Percentiles rank a stretch among this genome's conserved stretches.
phyloP scores from a whole-genome alignment of 2,113 vertebrate genomes.

The Chloropsis cyanopogon region DNA sequence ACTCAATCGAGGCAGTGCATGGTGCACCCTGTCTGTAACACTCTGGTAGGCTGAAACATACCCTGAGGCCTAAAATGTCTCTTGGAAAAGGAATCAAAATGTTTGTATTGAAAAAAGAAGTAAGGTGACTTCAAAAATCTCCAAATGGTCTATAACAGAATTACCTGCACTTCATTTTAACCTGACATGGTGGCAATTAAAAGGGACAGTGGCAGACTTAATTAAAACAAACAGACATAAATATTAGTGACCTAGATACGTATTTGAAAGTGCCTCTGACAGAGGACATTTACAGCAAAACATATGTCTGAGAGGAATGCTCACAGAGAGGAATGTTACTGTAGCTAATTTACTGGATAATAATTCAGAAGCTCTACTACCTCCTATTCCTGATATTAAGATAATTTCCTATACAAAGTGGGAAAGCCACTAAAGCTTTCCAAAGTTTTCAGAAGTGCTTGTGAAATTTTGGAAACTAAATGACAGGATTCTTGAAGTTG shows the following conservation, averaged over 20 bases:
- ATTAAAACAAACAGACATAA: neutral
- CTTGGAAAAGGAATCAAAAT: conserved; percentile 21
- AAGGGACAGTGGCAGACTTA: neutral
- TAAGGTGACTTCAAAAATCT: neutral
- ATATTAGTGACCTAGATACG: neutral
- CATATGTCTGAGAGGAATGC: neutral
- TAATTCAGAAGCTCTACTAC: neutral
- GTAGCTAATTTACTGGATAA: neutral
- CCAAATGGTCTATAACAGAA: neutral
- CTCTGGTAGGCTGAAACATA: conserved; percentile 67
- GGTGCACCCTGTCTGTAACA: conserved; percentile 67
- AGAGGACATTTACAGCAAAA: neutral
- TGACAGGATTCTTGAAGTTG: neutral
- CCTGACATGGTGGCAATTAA: no score
- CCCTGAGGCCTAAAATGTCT: conserved; percentile 72
- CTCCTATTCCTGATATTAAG: neutral
- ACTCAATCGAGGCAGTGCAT: conserved; percentile 60
- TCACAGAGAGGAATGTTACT: neutral
- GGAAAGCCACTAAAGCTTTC: neutral
- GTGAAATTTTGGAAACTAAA: neutral
- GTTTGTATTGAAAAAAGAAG: neutral
- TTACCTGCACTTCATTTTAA: neutral
- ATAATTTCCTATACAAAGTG: neutral
- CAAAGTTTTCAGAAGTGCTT: neutral
- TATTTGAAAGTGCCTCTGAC: neutral